Evolutionary conservation across 2,888 invertebrate species (phyloP), one percentile per base, ranked within the genome.

Genomic region (Drosophila pseudotalamancana): DNA sequence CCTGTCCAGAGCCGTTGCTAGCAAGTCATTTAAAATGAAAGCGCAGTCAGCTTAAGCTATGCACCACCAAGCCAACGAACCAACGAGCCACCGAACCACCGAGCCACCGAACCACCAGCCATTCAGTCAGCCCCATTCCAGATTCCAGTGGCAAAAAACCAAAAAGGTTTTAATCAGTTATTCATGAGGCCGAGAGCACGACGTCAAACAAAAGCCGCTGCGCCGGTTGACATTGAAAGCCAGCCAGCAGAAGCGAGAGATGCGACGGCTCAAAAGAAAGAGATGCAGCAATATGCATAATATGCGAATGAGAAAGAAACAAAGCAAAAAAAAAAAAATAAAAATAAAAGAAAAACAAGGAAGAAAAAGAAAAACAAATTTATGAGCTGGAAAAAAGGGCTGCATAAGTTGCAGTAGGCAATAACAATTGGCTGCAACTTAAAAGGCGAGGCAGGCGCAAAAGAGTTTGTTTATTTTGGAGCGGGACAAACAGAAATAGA

Each of bases 141-240:
- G 34, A 27, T 27, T 11, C 27, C 21, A 56, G n/a, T 6, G 31
- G 9, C 16, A 27, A 35, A 39, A 59, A 83, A 71, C 70, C 73
- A 60, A 83, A 81, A 81, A 84, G 82, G 79, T 82, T 88, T 84
- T 84, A 85, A 85, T 85, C 85, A 85, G 88, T 85, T 88, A 88
- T 85, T 85, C 78, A 85, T 85, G 88, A 85, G 83, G 37, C 59
- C 72, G 83, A 75, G 79, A 77, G 70, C 64, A 67, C 55, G 63
- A 76, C 73, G 76, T 72, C 87, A 85, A 84, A 85, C 88, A 85
- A 85, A 85, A 86, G 87, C 79, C 69, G 61, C 73, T 73, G 78
- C 40, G 68, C 61, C 81, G 75, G 84, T 87, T 82, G 81, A 82
- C 80, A 82, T 82, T 83, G 82, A 66, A 70, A 80, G 79, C 78